Evolutionary conservation across 2,113 vertebrate species (phyloP), one percentile per base, ranked within the genome.

Genomic region (Pitta sordida): DNA sequence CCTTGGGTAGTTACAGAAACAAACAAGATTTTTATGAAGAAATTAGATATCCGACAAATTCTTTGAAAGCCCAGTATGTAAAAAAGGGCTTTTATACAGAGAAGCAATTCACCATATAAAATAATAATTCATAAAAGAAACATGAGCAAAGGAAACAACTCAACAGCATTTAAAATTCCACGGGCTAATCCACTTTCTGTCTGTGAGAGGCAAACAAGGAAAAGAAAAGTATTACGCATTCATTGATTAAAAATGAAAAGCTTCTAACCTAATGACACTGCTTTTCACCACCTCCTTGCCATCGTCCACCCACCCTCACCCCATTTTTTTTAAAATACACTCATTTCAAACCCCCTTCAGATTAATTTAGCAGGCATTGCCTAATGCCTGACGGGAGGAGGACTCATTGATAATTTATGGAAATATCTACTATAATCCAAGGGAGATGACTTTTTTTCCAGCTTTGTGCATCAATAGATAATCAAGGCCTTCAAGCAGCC

Each of bases 381-480:
- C 97, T 97, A 97, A 92, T 97, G 98, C 98, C 98, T 97, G 97
- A 97, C 87, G 97, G 93, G 97, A 98, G 98, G 97, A 98, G 96
- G 98, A 98, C 98, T 98, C 99, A 99, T 99, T 98, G 99, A 99
- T 99, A 99, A 99, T 99, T 99, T 99, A 99, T 99, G 98, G 98
- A 98, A 99, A 99, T 99, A 98, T 99, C 98, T 98, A 98, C 98
- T 98, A 98, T 99, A 99, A 99, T 99, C 98, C 98, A 98, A 98
- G 97, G 97, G 98, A 99, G 98, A 99, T 99, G 98, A 98, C 98
- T 99, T 99, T 99, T 98, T 99, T 98, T 98, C 98, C 98, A 99
- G 98, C 98, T 98, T 98, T 98, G 98, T 98, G 98, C 99, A 99
- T 99, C 99, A 99, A 99, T 99, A 98, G 98, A 99, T 99, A 99